phyloP scores from a whole-genome alignment of 1,140 invertebrate species.

The Harlomillsia oculata region DNA sequence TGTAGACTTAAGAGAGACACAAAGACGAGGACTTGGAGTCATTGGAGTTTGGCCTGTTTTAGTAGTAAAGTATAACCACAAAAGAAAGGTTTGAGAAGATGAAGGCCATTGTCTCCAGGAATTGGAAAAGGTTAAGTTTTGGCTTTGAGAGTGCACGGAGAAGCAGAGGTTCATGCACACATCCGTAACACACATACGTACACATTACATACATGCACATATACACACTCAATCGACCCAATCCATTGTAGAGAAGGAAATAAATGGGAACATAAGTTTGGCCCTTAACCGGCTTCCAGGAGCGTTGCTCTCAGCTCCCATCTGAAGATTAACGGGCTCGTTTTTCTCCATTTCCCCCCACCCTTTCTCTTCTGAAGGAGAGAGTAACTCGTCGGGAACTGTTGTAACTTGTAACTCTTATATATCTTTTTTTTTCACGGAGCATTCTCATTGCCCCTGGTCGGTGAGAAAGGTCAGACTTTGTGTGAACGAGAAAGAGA shows the following conservation, averaged over 20 bases:
- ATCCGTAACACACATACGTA: too few species aligned
- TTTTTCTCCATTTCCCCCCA: slow-evolving; percentile 28
- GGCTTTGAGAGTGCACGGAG: neutral
- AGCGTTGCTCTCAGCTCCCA: slow-evolving; percentile 15
- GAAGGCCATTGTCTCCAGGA: neutral
- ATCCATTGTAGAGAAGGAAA: slow-evolving; percentile 30
- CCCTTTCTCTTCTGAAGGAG: neutral
- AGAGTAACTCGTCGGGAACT: neutral
- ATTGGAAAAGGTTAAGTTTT: neutral
- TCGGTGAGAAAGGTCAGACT: slow-evolving; percentile 23
- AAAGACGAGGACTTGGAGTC: neutral
- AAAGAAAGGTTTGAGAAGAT: neutral
- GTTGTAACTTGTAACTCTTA: neutral
- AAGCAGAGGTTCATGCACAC: too few species aligned
- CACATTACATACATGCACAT: too few species aligned
- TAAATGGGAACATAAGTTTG: slow-evolving; percentile 34
- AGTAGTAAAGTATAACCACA: neutral
- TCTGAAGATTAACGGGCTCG: slow-evolving; percentile 31
- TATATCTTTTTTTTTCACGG: neutral
- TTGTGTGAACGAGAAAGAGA: too few species aligned
- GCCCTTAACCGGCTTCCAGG: slow-evolving; percentile 24
- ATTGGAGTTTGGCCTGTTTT: neutral
- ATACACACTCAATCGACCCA: slow-evolving; percentile 27
- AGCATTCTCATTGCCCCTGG: too few species aligned
- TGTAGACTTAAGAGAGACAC: neutral